Base-by-base conservation (phyloP, 2,888 invertebrate genomes). In the Drosophila anomalata region DNA sequence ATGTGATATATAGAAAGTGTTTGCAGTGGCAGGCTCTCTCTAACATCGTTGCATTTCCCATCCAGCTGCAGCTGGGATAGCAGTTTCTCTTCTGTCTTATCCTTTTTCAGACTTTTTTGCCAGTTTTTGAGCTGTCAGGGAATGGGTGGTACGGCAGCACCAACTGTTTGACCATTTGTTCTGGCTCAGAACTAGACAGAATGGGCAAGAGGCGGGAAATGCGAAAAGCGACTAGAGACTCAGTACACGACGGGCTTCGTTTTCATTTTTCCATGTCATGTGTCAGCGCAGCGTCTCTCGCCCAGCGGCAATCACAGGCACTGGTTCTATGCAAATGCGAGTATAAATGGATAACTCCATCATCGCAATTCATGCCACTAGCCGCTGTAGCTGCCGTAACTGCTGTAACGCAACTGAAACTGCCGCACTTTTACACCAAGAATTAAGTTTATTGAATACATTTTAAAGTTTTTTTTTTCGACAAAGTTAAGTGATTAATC, bases 311-410 rank as follows among this genome's bases (percentile, higher is more conserved):
- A 82, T 82, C 81, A 87, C 77, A 79, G 88, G 73, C 79, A 76
- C 74, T 59, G 87, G 60, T 75, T 73, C 76, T 81, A 87, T 89
- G 88, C 84, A 87, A 87, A 87, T 87, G 87, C 71, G 68, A 78
- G 82, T 77, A 85, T 85, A 89, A 87, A 86, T 87, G 89, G 89
- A 87, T 88, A 89, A 86, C 89, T 89, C 87, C 87, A 87, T 89
- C 89, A 87, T 84, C 81, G 76, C 79, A 85, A 83, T 88, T 84
- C 84, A 83, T 88, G 80, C 85, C 65, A 61, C 63, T 62, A 26
- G 69, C 36, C 42, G 65, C 24, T 36, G 41, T 20, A 36, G 67
- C 50, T 31, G 67, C 51, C 55, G 51, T 56, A 65, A 66, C 65
- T 66, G 66, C 39, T 63, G 66, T 39, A 66, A 66, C 67, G 31